Evolutionary conservation across 2,113 vertebrate species (phyloP), one percentile per base, ranked within the genome.

Genomic region (Machaerirhynchus nigripectus): DNA sequence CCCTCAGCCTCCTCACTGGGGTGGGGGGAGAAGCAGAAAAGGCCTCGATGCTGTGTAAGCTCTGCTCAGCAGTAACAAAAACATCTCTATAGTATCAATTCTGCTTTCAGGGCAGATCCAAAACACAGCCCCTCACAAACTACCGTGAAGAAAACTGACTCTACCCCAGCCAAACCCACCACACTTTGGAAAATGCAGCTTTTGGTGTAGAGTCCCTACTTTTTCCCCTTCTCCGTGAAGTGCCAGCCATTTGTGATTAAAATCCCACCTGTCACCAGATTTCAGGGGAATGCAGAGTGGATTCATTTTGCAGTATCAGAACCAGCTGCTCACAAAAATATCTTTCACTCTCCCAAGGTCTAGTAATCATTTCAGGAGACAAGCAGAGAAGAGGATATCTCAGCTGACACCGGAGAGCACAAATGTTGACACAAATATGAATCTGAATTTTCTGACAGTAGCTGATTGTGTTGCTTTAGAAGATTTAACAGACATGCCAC

Each of bases 391-490:
- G 91, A 83, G 79, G 91, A 77, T 95, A 96, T 96, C 90, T 87
- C 86, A 49, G 83, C 90, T 93, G 95, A 93, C 95, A 84, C 89
- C 7, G 18, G 88, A 82, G 75, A 95, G 87, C 93, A 90, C 96
- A 95, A 95, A 94, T 93, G 95, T 95, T 97, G 95, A 94, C 95
- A 96, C 91, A 95, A 97, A 94, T 96, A 95, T 92, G 93, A 97
- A 97, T 96, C 94, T 91, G 95, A 93, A 96, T 96, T 80, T 95
- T 64, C 85, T 95, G 94, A 96, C 96, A 96, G 96, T 5, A 63
- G 85, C 47, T 94, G 94, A 97, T 96, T 77, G 96, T 89, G 87
- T 84, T 94, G 91, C 97, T 93, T 95, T 93, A 76, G 95, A 93
- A 95, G 89, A 82, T 93, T 97, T 97, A 96, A 93, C 93, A 96